phyloP scores from a whole-genome alignment of 2,113 vertebrate genomes.

The Gymnorhina tibicen region DNA sequence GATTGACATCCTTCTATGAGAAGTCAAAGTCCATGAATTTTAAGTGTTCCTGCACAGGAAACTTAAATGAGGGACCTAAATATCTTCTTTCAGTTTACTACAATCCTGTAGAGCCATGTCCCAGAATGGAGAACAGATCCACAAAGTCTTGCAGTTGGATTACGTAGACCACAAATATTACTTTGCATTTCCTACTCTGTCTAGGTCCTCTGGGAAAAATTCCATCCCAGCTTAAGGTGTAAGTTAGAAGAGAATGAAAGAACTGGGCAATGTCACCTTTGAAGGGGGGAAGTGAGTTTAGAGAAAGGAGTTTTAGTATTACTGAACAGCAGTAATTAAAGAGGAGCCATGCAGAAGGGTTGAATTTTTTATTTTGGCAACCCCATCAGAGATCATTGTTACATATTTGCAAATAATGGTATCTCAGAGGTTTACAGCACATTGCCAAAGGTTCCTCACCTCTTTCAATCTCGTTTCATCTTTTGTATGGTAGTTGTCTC shows the following conservation, averaged over 20 bases:
- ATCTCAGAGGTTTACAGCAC: not conserved
- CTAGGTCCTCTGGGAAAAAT: not conserved
- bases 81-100: not conserved
- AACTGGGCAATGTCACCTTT: not conserved
- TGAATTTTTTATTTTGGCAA: not conserved
- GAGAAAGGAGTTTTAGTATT: not conserved
- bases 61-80: not conserved
- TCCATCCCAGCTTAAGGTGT: not conserved
- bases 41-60: not conserved
- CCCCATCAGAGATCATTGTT: not conserved
- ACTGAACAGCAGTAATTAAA: not conserved
- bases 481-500: not conserved
- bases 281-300: rapidly evolving
- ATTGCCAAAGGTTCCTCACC: not conserved
- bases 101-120: not conserved
- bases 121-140: not conserved
- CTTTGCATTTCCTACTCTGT: not conserved
- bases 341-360: rapidly evolving
- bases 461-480: not conserved
- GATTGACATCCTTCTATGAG: not conserved
- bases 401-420: not conserved
- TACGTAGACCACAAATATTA: rapidly evolving
- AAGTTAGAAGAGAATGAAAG: not conserved
- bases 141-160: not conserved
- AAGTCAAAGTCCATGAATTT: not conserved